Base-by-base conservation (phyloP, 1,140 invertebrate species). In the Zaprionus tsacasi region DNA sequence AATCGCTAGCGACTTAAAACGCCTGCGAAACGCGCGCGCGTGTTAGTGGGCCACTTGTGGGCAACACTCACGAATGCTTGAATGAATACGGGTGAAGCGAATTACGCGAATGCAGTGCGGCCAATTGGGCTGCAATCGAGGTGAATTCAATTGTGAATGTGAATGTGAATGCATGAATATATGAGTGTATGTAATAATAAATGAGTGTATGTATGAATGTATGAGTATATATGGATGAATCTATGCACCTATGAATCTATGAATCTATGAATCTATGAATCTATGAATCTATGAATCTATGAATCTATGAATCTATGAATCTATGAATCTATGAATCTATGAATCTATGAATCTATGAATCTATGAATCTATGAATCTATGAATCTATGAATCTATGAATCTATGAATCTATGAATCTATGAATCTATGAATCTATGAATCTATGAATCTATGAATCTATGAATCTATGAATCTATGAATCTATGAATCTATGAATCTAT, bases 1-100 rank as follows among this genome's bases (percentile, higher is more conserved):
- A 58, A 3, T 57, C 70, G 70, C 70, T 35, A 17, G 74, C 70
- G 66, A 63, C 52, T 69, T 61, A 21, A 50, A 50, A 50, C 45
- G 45, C 45, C 1, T 1, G 17, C 8, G 17, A 50, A 50, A 50
- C 45, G 45, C 45, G 10, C 45, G 10, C 45, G 50, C 40, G 35
- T 6, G 27, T 30, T 3, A 30, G 1, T 30, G 6, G 3, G 27
- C 27, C 27, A 36, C n/a, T 50, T 55, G 17, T 36, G 54, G 1
- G 11, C 15, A 35, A 40, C 55, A 58, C 12, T 60, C 43, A 8
- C 27, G 2, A 21, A 15, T 67, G 45, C 45, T 17, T 48, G 27
- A 11, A 13, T 43, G 45, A 30, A 11, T 61, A 15, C 21, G n/a
- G 21, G n/a, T 48, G 50, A 45, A 12, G 17, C 27, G 54, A 30